A percentile compares a stretch with the other conserved stretches of the same genome.
Evolutionary conservation across 2,888 invertebrate species (phyloP).

Genomic region (Drosophila gaucha): DNA sequence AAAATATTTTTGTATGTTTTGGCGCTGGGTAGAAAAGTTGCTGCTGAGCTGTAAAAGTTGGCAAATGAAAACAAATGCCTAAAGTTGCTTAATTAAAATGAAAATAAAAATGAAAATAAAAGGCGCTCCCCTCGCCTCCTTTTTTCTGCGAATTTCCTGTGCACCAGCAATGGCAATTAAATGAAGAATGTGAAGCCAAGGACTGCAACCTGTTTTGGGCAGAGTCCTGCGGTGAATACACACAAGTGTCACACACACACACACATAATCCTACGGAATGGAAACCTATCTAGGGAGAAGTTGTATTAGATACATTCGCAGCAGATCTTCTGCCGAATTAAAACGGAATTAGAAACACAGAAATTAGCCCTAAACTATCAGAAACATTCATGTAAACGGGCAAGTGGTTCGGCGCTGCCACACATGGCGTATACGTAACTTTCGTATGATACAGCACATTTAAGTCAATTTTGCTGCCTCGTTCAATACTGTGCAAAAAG

Average conservation of each 20-base stretch:
- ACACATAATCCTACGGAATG: slow-evolving; percentile 2
- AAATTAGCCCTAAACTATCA: slow-evolving; percentile 19
- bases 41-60: slow-evolving; percentile 49
- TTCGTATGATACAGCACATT: slow-evolving; percentile 11
- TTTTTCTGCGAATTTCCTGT: slow-evolving; percentile 16
- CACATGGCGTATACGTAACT: slow-evolving; percentile 15
- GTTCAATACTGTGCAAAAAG: slow-evolving; percentile 20
- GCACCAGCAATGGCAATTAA: slow-evolving; percentile 39
- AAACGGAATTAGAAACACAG: slow-evolving; percentile 30
- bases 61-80: slow-evolving; percentile 66
- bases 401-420: no score
- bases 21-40: slow-evolving; percentile 36
- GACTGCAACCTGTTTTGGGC: slow-evolving; percentile 3
- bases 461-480: slow-evolving; percentile 28
- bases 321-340: slow-evolving; percentile 23
- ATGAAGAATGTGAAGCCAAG: slow-evolving; percentile 39
- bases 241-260: slow-evolving; percentile 4
- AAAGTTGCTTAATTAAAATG: slow-evolving; percentile 68
- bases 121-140: slow-evolving; percentile 29
- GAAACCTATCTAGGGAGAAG: slow-evolving; percentile 24
- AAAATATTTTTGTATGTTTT: slow-evolving; percentile 33
- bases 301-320: slow-evolving; percentile 1
- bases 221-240: neutral
- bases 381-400: slow-evolving; percentile 9
- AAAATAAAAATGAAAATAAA: slow-evolving; percentile 30